Base-by-base conservation (phyloP, 2,888 invertebrate genomes). In the Zhuqinia jingwanae region DNA sequence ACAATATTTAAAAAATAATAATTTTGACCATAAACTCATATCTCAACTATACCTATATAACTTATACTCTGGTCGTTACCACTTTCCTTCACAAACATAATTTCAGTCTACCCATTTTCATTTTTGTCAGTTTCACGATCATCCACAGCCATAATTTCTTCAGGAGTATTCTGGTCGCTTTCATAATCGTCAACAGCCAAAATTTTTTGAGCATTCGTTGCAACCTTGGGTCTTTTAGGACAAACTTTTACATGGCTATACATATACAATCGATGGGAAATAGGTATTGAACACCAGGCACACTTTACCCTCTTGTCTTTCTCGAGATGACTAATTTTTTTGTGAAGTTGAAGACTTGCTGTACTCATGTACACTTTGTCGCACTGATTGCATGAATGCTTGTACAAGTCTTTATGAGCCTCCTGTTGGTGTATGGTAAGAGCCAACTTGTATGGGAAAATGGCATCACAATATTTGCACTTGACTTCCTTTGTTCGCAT, bases 401-500 rank as follows among this genome's bases (percentile, higher is more conserved):
- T 36, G 17, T 30, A 63, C 30, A 30, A 5, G 17, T 63, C 63
- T n/a, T 63, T 27, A 10, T 63, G 63, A 1, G 36, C 2, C 3
- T 36, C 36, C 11, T 63, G 27, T 10, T 30, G 10, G 30, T 63
- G 63, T 1, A 63, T n/a, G 6, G 27, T 63, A 17, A 63, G 15
- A 0, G 63, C 63, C 3, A 63, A 15, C 6, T 27, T 36, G 17
- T 63, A 30, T 3, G 63, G 63, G 13, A 63, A 10, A 8, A 63
- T 30, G n/a, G 27, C 2, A 2, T 63, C 63, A n/a, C 63, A 63
- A n/a, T 63, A 63, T 25, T 63, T 63, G 25, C 63, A 63, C 1
- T 13, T 27, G 1, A 63, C 15, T 36, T 11, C 15, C 13, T 63
- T 27, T n/a, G n/a, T n/a, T n/a, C n/a, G n/a, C n/a, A n/a, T n/a